phyloP scores from a whole-genome alignment of 2,888 invertebrate genomes.

The Drosophila atripex region DNA sequence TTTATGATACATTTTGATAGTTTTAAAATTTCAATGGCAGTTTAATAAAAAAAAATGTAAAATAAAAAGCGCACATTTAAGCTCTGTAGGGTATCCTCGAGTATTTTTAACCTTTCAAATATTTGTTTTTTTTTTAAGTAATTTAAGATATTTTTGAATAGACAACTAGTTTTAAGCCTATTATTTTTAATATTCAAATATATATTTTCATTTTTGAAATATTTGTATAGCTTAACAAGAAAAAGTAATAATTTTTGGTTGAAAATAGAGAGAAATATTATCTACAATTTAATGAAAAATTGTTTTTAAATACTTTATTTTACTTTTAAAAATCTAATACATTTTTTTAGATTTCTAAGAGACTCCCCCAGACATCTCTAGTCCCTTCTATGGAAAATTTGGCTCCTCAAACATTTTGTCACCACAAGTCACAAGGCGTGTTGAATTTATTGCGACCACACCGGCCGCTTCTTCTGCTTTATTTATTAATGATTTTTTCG shows the following conservation, averaged over 20 bases:
- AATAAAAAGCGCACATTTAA: no score
- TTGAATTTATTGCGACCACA: conserved; percentile 2
- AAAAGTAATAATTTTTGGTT: neutral
- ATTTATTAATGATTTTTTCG: conserved; percentile 1
- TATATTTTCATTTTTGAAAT: no score
- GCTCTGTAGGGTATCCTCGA: neutral
- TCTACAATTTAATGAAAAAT: no score
- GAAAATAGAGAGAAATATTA: neutral
- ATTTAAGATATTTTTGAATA: no score
- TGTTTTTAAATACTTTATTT: neutral
- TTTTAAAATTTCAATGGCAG: neutral
- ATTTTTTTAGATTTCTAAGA: neutral
- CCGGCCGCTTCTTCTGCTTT: conserved; percentile 2
- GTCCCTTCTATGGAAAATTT: neutral
- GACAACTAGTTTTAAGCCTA: no score
- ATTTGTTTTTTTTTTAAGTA: no score
- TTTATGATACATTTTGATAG: neutral
- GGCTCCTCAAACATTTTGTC: neutral
- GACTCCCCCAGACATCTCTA: neutral
- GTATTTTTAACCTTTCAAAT: no score
- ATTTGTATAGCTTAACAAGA: no score
- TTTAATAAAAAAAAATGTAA: neutral
- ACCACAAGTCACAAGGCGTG: neutral
- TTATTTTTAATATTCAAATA: no score
- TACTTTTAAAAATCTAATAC: neutral